Percentiles rank a stretch among this genome's conserved stretches.
These are phyloP conservation scores for Drosophila gunungcola DNA, from an alignment of 1,140 invertebrate species.

Conservation along the genomic window DNA sequence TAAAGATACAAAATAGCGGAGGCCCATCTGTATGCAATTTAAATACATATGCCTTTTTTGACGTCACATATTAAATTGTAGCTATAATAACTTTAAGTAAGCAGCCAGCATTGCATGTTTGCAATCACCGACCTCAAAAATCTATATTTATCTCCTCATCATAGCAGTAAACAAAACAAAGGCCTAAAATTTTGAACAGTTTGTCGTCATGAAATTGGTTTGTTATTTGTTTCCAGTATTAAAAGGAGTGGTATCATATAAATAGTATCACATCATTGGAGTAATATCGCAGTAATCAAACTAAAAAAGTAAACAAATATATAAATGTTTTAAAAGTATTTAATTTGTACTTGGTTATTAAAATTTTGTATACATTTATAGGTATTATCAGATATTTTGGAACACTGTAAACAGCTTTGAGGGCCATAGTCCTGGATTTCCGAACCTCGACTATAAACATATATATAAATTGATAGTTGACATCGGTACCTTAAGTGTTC, in stretches of 20 bases:
- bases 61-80: conserved; percentile 26
- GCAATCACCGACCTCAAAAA: conserved; percentile 48
- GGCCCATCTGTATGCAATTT: not conserved
- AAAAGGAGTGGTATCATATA: not conserved
- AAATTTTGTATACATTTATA: too few species aligned
- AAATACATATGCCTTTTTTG: not conserved
- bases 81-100: conserved; percentile 48
- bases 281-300: not conserved
- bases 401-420: too few species aligned
- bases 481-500: too few species aligned
- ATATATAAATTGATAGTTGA: too few species aligned
- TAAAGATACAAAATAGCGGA: not conserved
- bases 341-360: too few species aligned
- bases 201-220: not conserved
- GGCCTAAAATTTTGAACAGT: conserved; percentile 5
- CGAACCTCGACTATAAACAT: too few species aligned
- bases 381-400: too few species aligned
- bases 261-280: too few species aligned
- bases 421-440: too few species aligned
- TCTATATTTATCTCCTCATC: conserved; percentile 64
- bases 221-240: not conserved
- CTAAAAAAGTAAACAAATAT: not conserved
- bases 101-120: conserved; percentile 52
- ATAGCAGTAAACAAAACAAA: conserved; percentile 16
- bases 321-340: too few species aligned